Evolutionary conservation across 2,113 vertebrate genomes (phyloP).

Genomic region (Apodemus sylvaticus): DNA sequence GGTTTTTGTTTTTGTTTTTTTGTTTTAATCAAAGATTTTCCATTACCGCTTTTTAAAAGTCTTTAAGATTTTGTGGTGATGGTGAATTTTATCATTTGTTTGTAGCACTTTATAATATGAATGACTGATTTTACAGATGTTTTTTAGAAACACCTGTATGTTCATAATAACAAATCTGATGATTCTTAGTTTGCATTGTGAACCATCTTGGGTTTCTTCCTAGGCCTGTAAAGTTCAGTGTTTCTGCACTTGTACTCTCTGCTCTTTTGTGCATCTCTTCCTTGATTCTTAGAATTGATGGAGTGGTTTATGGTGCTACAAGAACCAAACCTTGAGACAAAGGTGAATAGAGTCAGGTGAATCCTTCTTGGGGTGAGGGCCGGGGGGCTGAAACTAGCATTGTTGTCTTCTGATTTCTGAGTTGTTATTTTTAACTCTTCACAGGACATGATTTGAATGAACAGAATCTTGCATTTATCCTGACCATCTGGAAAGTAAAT

Average conservation of each 20-base stretch:
- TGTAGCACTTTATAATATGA: background rate
- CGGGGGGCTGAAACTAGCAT: background rate
- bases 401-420: background rate
- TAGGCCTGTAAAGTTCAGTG: background rate
- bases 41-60: background rate
- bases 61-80: background rate
- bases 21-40: slow-evolving; percentile 20
- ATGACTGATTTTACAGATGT: background rate
- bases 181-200: background rate
- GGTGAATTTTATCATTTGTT: slow-evolving; percentile 15
- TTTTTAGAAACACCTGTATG: background rate
- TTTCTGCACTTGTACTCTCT: background rate
- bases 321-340: background rate
- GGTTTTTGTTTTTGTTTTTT: background rate
- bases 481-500: slow-evolving; percentile 23
- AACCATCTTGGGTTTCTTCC: background rate
- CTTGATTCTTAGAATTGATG: background rate
- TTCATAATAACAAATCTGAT: background rate
- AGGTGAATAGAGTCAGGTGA: background rate
- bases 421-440: slow-evolving; percentile 29
- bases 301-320: background rate
- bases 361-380: background rate
- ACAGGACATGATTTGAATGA: background rate
- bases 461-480: slow-evolving; percentile 11
- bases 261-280: background rate